Base-by-base conservation (phyloP, 2,888 invertebrate species). In the Agriopis leucophaearia region DNA sequence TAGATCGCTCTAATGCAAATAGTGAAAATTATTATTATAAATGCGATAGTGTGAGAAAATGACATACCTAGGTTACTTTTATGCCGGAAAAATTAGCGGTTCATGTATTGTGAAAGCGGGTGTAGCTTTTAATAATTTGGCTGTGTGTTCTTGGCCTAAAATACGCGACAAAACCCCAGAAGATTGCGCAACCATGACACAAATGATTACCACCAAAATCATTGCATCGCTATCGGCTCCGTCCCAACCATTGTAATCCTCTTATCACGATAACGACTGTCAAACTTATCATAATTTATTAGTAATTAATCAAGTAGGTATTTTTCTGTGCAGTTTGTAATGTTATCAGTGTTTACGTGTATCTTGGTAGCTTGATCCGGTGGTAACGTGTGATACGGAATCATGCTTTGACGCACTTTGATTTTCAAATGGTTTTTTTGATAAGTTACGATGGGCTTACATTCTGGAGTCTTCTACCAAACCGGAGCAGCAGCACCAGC, bases 271-370 rank as follows among this genome's bases (percentile, higher is more conserved):
- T 59, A 51, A 67, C 64, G 15, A 62, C 76, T 82, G 84, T 79
- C 84, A 75, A 36, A 66, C 8, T 62, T 80, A 84, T 84, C 85
- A 78, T 84, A 79, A 84, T 83, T 78, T 79, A 84, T 84, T 81
- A 81, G 74, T 75, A 82, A 82, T 84, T 82, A 84, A 84, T 82
- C 80, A 84, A 82, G 59, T 59, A 59, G 59, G 59, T 56, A 55
- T 79, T 79, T 75, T 73, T 27, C 62, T 69, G 60, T 68, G 66
- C 54, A 56, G 68, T 71, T 61, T 56, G 60, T 38, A 60, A 45
- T n/a, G 10, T 70, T 70, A 74, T 73, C 74, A 10, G 50, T 62
- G 58, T 66, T 71, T 69, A 64, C 52, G 72, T 72, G 73, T 72
- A 73, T 55, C 58, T 57, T 69, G 67, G 75, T 75, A 74, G 74